Evolutionary conservation across 1,140 invertebrate genomes (phyloP).

Genomic region (Drosophila aff.): DNA sequence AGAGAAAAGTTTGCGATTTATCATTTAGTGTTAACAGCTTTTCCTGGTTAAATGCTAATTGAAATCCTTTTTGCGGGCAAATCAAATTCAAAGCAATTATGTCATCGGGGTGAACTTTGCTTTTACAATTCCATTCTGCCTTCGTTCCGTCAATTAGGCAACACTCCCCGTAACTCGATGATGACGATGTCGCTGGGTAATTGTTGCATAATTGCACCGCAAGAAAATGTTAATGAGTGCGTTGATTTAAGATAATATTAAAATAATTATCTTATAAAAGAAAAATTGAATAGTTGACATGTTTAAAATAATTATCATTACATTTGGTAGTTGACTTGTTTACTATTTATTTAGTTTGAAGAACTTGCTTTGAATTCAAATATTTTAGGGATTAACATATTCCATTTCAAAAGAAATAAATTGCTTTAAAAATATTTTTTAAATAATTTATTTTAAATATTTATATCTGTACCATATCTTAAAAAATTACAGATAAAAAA

Average conservation of each 20-base stretch:
- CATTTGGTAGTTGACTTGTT: too few species aligned
- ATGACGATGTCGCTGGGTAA: slow-evolving; percentile 26
- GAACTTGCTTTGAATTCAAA: too few species aligned
- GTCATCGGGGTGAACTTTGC: slow-evolving; percentile 46
- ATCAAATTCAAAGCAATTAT: slow-evolving; percentile 38
- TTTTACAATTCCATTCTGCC: slow-evolving; percentile 33
- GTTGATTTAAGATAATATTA: too few species aligned
- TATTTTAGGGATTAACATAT: neutral
- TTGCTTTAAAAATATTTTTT: neutral
- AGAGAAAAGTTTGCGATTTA: slow-evolving; percentile 28
- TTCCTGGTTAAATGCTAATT: slow-evolving; percentile 39
- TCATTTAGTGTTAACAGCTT: slow-evolving; percentile 48
- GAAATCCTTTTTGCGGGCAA: slow-evolving; percentile 31
- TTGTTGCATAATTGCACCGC: slow-evolving; percentile 41
- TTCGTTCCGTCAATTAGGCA: slow-evolving; percentile 46
- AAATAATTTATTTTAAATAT: neutral
- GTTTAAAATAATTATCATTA: too few species aligned
- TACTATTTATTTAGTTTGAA: too few species aligned
- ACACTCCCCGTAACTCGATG: slow-evolving; percentile 37
- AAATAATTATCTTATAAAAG: too few species aligned
- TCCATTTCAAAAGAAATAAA: neutral
- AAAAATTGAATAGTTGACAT: too few species aligned
- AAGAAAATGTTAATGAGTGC: neutral
- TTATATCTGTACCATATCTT: neutral
- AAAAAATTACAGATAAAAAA: neutral